Evolutionary conservation across 2,888 invertebrate genomes (phyloP), one percentile per base, ranked within the genome.

Genomic region (Nowickia ferox): DNA sequence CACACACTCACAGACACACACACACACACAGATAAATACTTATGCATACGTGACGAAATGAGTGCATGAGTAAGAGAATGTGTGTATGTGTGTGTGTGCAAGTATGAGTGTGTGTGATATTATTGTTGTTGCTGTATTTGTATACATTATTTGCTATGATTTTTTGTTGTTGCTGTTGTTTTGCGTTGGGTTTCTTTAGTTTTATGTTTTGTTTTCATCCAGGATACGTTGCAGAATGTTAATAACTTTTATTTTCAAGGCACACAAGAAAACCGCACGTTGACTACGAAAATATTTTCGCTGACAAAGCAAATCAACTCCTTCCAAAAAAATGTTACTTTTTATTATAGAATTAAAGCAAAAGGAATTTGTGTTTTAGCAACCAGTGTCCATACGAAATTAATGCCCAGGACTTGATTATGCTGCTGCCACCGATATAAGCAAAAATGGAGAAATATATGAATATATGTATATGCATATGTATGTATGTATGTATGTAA

Each of bases 201-300:
- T 83, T 11, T 69, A 48, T 63, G 5, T 74, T 66, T 79, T 71
- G 78, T 79, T 78, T 75, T 77, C 22, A 63, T 68, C 65, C 69
- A 55, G 83, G 81, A 84, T 86, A 72, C 80, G 75, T 69, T 78
- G 83, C 81, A 82, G 88, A 88, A 87, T 88, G 85, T 84, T 88
- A 87, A 87, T 87, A 86, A 88, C 83, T 84, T 78, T 85, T 38
- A 86, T 66, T 80, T 30, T 74, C 51, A 81, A 65, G 72, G 68
- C 71, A 57, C 66, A 59, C 30, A 82, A 77, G 82, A 71, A 86
- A 75, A 75, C 82, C 82, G 66, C 75, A 78, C 61, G 77, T 85
- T 75, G 74, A 74, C 48, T 78, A 77, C 8, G 55, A 74, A 68
- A 81, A 68, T 72, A 22, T 48, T 82, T 82, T 65, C 68, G 85